phyloP scores from a whole-genome alignment of 2,888 invertebrate genomes.

The Perithous albicinctus region DNA sequence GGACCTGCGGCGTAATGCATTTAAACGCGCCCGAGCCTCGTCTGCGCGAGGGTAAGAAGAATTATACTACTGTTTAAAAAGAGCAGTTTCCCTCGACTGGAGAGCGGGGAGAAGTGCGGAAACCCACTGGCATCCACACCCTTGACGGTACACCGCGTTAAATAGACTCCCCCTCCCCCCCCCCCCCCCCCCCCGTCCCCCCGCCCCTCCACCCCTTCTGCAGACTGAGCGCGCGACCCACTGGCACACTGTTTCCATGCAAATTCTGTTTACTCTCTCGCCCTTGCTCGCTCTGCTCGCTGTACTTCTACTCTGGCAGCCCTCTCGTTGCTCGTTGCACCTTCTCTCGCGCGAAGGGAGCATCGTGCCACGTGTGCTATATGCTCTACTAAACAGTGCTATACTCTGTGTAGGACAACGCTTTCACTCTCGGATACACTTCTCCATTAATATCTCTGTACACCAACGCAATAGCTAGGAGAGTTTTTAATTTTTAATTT shows the following conservation, averaged over 20 bases:
- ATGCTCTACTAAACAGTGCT: conserved; percentile 1
- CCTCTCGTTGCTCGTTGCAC: conserved; percentile 56
- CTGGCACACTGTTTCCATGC: conserved; percentile 84
- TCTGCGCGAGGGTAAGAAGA: conserved; percentile 70
- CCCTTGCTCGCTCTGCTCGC: conserved; percentile 67
- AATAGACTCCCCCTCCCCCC: conserved; percentile 76
- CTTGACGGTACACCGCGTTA: conserved; percentile 71
- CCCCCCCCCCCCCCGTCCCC: too few relatives aligned
- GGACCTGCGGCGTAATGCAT: conserved; percentile 74
- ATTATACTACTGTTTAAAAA: conserved; percentile 78
- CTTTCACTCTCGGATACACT: conserved; percentile 32
- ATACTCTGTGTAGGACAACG: conserved; percentile 21
- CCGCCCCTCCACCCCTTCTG: too few relatives aligned
- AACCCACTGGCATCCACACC: conserved; percentile 47
- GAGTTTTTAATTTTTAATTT: too few relatives aligned
- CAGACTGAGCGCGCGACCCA: conserved; percentile 81
- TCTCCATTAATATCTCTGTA: conserved; percentile 1
- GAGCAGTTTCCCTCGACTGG: conserved; percentile 72
- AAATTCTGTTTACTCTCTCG: conserved; percentile 83
- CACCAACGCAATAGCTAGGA: not conserved
- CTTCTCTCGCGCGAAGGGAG: conserved; percentile 42
- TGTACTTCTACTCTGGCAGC: conserved; percentile 44
- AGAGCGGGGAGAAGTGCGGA: conserved; percentile 59
- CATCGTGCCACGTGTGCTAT: conserved; percentile 28
- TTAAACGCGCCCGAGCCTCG: conserved; percentile 71